These are phyloP conservation scores for Opisthograptis luteolata DNA, from an alignment of 2,888 invertebrate species.

Conservation along the genomic window DNA sequence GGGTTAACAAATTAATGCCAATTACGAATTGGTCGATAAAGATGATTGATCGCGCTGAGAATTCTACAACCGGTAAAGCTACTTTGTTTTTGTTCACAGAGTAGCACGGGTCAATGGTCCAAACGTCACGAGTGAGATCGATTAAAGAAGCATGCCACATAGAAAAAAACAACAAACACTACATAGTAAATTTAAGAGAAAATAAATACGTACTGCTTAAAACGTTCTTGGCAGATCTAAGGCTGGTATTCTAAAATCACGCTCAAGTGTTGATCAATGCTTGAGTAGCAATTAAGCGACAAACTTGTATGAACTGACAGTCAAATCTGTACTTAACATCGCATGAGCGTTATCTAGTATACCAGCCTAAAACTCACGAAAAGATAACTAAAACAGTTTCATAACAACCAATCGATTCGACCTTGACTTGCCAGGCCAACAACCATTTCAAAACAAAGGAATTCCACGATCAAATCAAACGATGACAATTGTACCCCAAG, in stretches of 20 bases:
- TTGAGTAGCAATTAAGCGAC: no score
- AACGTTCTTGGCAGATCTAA: no score
- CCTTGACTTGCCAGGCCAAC: constrained; percentile 42
- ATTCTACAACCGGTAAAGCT: constrained; percentile 15
- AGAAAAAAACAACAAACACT: constrained; percentile 2
- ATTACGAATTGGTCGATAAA: constrained; percentile 43
- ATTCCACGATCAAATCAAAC: constrained; percentile 69
- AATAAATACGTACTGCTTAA: background rate
- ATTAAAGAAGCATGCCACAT: background rate
- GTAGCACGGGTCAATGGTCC: constrained; percentile 10
- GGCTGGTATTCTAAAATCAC: no score
- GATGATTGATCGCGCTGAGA: constrained; percentile 41
- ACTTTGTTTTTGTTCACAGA: constrained; percentile 12
- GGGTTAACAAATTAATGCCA: constrained; percentile 46
- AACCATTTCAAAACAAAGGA: constrained; percentile 65
- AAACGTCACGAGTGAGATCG: background rate
- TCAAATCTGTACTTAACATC: no score
- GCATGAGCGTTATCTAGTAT: no score
- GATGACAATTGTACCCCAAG: constrained; percentile 24
- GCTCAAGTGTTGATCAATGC: no score
- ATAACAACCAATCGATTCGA: constrained; percentile 33
- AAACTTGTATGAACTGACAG: no score
- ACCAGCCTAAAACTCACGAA: background rate
- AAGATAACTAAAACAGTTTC: constrained; percentile 1
- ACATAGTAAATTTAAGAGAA: background rate